Evolutionary conservation across 2,888 invertebrate genomes (phyloP).

Genomic region (Ormyrus nitidulus): DNA sequence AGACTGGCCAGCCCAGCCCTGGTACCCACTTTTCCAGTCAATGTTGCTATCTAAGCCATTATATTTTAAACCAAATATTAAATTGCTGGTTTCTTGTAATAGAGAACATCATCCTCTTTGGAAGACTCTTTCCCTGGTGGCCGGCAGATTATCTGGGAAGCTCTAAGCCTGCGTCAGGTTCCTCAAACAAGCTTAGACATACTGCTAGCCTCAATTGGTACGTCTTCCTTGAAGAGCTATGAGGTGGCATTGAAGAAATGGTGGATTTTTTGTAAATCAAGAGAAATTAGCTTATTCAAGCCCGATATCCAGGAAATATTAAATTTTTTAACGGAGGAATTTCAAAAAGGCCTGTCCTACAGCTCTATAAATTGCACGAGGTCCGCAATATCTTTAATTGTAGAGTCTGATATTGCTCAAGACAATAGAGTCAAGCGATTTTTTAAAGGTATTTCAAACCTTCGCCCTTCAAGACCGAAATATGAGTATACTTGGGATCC

Average conservation of each 20-base stretch:
- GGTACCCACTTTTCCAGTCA: not conserved
- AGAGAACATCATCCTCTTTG: not conserved
- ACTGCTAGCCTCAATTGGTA: not conserved
- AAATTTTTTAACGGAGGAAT: not conserved
- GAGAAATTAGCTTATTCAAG: not conserved
- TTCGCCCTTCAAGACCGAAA: slow-evolving; percentile 8
- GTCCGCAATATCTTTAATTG: not conserved
- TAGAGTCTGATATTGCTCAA: not conserved
- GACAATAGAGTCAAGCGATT: not conserved
- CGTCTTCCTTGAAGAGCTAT: slow-evolving; percentile 1
- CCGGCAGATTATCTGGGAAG: slow-evolving; percentile 29
- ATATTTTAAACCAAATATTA: not conserved
- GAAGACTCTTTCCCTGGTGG: slow-evolving; percentile 14
- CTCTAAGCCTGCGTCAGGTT: not conserved
- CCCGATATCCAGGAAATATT: not conserved
- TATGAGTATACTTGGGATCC: not conserved
- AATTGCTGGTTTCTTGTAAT: slow-evolving; percentile 3
- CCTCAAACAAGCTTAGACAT: not conserved
- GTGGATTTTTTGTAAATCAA: slow-evolving; percentile 7
- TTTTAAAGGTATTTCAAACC: slow-evolving; percentile 18
- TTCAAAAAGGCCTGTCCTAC: not conserved
- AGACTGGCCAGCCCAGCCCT: slow-evolving; percentile 7
- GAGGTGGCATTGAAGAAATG: slow-evolving; percentile 13
- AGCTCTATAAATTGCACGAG: slow-evolving; percentile 4
- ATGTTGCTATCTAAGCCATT: slow-evolving; percentile 4